phyloP scores from a whole-genome alignment of 2,113 vertebrate genomes.

The Petromus typicus region DNA sequence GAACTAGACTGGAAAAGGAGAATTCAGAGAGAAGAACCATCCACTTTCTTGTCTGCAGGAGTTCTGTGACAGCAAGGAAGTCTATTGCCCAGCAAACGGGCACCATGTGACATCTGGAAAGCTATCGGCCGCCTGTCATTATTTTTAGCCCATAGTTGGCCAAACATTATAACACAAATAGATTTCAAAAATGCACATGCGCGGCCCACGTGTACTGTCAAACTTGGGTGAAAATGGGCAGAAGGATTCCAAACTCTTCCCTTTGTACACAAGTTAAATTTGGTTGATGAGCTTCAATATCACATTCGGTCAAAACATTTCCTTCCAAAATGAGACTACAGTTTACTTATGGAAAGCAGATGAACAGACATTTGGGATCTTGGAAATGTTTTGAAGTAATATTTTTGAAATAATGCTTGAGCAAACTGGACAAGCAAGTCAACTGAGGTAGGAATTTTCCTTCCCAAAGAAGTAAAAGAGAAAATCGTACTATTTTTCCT shows the following conservation, averaged over 20 bases:
- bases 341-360: constrained; percentile 1
- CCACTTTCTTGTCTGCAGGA: neutral
- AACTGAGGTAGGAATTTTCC: neutral
- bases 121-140: neutral
- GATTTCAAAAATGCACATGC: neutral
- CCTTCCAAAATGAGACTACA: neutral
- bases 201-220: neutral
- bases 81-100: too few relatives aligned
- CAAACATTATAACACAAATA: neutral
- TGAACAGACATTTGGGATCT: neutral
- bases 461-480: neutral
- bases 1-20: neutral
- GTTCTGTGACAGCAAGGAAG: neutral
- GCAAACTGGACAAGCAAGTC: neutral
- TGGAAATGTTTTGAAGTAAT: neutral
- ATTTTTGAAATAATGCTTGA: constrained; percentile 3
- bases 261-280: neutral
- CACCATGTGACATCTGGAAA: neutral
- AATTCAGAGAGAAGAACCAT: neutral
- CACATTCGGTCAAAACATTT: neutral
- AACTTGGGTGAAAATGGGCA: neutral
- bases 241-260: neutral
- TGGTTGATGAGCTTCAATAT: neutral
- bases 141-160: neutral
- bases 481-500: constrained; percentile 6